phyloP scores from a whole-genome alignment of 2,888 invertebrate genomes.

The Sarcophaga rosellei region DNA sequence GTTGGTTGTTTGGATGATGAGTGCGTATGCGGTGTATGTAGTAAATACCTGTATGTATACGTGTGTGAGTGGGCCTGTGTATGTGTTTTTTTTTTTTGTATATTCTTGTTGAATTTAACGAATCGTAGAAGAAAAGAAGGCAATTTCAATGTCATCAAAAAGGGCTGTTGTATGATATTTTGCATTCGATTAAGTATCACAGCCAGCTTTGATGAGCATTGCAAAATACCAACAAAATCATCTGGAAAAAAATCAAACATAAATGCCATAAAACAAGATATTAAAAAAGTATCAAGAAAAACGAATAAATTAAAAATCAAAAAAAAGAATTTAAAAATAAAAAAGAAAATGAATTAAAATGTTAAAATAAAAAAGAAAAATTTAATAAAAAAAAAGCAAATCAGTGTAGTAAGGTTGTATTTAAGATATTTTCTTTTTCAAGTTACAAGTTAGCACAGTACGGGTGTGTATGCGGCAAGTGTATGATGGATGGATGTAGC shows the following conservation, averaged over 20 bases:
- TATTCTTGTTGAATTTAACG: conserved; percentile 59
- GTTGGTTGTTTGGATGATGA: background rate
- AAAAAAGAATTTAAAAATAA: conserved; percentile 54
- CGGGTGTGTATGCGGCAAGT: background rate
- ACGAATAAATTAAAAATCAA: conserved; percentile 53
- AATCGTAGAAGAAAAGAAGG: conserved; percentile 61
- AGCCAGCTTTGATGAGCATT: conserved; percentile 82
- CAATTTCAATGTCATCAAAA: conserved; percentile 80
- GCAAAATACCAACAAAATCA: conserved; percentile 74
- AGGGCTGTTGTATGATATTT: conserved; percentile 79
- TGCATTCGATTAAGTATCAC: conserved; percentile 80
- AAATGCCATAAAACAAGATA: conserved; percentile 24
- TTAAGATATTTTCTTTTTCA: background rate
- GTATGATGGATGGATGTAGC: background rate
- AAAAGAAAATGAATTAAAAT: background rate
- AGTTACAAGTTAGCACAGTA: background rate
- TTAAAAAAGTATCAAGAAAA: conserved; percentile 10
- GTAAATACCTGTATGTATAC: background rate
- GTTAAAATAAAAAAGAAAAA: background rate
- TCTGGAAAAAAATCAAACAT: conserved; percentile 43
- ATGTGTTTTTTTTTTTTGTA: conserved; percentile 11
- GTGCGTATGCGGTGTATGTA: background rate
- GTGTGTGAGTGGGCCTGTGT: conserved; percentile 35
- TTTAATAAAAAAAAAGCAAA: background rate
- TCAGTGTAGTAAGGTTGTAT: background rate